A percentile compares a stretch with the other conserved stretches of the same genome.
Evolutionary conservation across 2,113 vertebrate genomes (phyloP).

Genomic region (Chaetodon auriga): DNA sequence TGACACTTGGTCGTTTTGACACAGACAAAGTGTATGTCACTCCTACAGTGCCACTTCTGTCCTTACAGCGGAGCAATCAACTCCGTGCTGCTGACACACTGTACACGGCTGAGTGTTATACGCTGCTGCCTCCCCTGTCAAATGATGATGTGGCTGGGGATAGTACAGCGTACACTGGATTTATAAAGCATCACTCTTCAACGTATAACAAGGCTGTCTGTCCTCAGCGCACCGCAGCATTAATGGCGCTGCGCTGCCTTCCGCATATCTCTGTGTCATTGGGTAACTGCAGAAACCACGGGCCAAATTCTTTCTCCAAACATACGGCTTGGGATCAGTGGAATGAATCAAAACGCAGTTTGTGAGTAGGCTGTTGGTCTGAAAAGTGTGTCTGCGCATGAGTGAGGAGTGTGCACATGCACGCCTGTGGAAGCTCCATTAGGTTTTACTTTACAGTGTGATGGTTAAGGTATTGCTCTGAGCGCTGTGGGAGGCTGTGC

Average conservation of each 20-base stretch:
- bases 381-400: slow-evolving; percentile 17
- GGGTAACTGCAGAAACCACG: slow-evolving; percentile 46
- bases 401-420: background rate
- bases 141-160: slow-evolving; percentile 62
- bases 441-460: slow-evolving; percentile 61
- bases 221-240: slow-evolving; percentile 32
- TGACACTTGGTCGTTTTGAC: slow-evolving; percentile 63
- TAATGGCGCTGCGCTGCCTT: slow-evolving; percentile 31
- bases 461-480: slow-evolving; percentile 71
- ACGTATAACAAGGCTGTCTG: slow-evolving; percentile 54
- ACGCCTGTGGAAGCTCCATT: slow-evolving; percentile 45
- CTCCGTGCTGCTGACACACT: slow-evolving; percentile 61
- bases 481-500: slow-evolving; percentile 64
- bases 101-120: slow-evolving; percentile 33
- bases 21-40: slow-evolving; percentile 60
- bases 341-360: slow-evolving; percentile 56
- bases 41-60: slow-evolving; percentile 41
- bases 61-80: slow-evolving; percentile 56
- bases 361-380: slow-evolving; percentile 32
- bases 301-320: slow-evolving; percentile 42
- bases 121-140: slow-evolving; percentile 49
- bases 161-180: slow-evolving; percentile 25
- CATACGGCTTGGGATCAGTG: slow-evolving; percentile 46
- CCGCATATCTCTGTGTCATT: slow-evolving; percentile 43
- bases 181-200: slow-evolving; percentile 52